Base-by-base conservation (phyloP, 2,797 vertebrate species). In the Pangasius krempfi region DNA sequence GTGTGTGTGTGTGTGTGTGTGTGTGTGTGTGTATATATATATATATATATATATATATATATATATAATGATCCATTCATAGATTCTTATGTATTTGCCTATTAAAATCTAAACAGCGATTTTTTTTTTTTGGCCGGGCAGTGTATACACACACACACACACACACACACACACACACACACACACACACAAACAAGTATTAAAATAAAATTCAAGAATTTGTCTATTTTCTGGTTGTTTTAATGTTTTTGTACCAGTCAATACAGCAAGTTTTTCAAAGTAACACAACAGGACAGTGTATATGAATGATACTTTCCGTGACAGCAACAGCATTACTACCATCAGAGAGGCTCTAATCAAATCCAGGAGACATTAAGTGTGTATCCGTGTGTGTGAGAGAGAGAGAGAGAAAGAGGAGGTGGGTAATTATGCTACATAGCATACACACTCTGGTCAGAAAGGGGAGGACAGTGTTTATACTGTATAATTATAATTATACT, bases 401-500 rank as follows among this genome's bases (percentile, higher is more conserved):
- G 75, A 56, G 70, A 9, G 37, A 0, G 70, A 73, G 16, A 14
- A 30, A 37, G 30, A 52, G 70, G 62, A 83, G 60, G 78, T 80
- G 86, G 88, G 82, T 89, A 90, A 89, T 91, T 92, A 91, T 84
- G 33, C 62, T 25, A 80, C 27, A 78, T 56, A 52, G 79, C 87
- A 89, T 22, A 40, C 79, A 91, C 84, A 84, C 52, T 90, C 80
- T 79, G 87, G 90, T 86, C 33, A 81, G 62, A 56, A 79, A 90
- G 87, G 88, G 85, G 83, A 84, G 85, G 54, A 86, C 78, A 70
- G 37, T 27, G 84, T 87, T n/a, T 18, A 84, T 37, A 37, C 37
- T 37, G 37, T 37, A 37, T 37, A 37, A 37, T 37, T 37, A 90
- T 33, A 33, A 33, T 33, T 33, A 33, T 33, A 33, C 33, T 33